phyloP scores from a whole-genome alignment of 2,797 vertebrate genomes.

The Myiotriccus ornatus region DNA sequence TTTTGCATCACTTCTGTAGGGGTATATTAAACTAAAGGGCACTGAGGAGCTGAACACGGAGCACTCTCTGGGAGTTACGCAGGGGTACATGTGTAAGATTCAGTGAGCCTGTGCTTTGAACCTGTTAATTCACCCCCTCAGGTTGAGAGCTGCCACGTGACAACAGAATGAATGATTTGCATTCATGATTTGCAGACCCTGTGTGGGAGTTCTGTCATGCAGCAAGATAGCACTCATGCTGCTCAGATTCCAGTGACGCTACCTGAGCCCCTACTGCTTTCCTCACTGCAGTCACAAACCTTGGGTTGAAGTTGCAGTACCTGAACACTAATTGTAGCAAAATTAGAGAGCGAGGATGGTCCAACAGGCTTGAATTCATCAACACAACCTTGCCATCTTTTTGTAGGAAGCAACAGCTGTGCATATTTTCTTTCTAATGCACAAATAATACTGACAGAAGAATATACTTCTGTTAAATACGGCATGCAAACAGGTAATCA shows the following conservation, averaged over 20 bases:
- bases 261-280: not conserved
- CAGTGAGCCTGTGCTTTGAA: not conserved
- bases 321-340: not conserved
- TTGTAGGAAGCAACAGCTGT: not conserved
- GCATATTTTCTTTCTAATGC: not conserved
- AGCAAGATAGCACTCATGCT: not conserved
- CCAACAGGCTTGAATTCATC: not conserved
- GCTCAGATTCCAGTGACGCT: not conserved
- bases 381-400: accelerated
- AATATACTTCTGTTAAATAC: not conserved
- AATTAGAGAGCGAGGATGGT: not conserved
- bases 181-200: not conserved
- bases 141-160: not conserved
- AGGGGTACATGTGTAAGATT: not conserved
- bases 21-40: not conserved
- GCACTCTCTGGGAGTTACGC: not conserved
- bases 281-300: not conserved
- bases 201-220: not conserved
- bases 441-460: not conserved
- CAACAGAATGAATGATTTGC: not conserved
- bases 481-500: not conserved
- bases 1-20: not conserved
- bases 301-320: not conserved
- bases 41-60: accelerated
- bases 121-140: not conserved